Percentiles rank a stretch among this genome's conserved stretches.
Evolutionary conservation across 2,797 vertebrate species (phyloP).

Genomic region (Catamblyrhynchus diadema): DNA sequence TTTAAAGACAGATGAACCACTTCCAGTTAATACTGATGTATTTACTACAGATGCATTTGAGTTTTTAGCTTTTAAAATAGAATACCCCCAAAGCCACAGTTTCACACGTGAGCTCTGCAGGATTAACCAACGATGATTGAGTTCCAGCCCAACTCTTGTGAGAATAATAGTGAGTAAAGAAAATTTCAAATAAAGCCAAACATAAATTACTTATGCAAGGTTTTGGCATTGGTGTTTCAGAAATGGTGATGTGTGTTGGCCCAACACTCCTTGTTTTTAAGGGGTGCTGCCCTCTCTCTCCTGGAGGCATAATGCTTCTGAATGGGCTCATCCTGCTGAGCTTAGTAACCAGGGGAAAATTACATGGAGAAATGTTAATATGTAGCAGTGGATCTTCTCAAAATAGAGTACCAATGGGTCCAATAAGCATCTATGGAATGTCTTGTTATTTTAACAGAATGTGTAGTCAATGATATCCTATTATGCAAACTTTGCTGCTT

Average conservation of each 20-base stretch:
- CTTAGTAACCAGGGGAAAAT: neutral
- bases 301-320: neutral
- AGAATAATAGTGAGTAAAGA: neutral
- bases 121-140: neutral
- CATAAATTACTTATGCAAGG: neutral
- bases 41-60: neutral
- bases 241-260: neutral
- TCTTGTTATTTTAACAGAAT: neutral
- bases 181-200: neutral
- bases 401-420: neutral
- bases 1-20: neutral
- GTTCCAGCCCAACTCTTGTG: neutral
- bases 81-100: neutral
- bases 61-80: neutral
- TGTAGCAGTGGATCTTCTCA: neutral
- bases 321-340: neutral
- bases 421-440: neutral
- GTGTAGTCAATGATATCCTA: neutral
- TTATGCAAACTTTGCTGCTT: neutral
- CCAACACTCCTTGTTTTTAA: neutral
- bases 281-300: neutral
- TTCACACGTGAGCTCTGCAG: neutral
- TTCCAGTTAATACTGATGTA: neutral
- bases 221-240: neutral
- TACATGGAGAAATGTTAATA: neutral